These are phyloP conservation scores for Thinocorus orbignyianus DNA, from an alignment of 2,113 vertebrate genomes.

Conservation along the genomic window DNA sequence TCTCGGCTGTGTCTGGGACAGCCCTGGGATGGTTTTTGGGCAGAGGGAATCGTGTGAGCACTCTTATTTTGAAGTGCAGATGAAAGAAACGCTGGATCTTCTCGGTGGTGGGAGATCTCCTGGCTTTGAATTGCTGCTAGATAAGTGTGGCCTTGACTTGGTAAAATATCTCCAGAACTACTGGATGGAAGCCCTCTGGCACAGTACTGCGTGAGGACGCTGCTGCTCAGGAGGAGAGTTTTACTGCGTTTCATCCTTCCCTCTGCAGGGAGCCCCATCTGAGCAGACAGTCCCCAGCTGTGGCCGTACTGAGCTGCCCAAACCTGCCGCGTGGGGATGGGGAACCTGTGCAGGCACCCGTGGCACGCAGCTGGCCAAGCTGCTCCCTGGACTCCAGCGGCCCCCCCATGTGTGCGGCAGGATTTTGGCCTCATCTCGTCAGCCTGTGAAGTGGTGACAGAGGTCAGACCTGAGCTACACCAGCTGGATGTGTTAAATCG, in stretches of 20 bases:
- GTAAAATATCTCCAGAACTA: not conserved
- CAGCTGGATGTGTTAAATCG: not conserved
- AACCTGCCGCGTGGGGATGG: fast-evolving
- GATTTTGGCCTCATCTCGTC: not conserved
- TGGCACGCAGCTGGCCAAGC: fast-evolving
- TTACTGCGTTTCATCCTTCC: not conserved
- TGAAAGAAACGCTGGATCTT: not conserved
- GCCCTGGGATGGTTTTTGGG: not conserved
- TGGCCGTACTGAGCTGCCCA: fast-evolving
- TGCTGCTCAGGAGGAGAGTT: not conserved
- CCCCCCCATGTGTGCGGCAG: not conserved
- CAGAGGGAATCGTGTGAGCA: not conserved
- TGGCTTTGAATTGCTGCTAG: not conserved
- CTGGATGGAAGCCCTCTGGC: not conserved
- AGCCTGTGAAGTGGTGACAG: not conserved
- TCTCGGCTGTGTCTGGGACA: not conserved
- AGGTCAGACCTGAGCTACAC: not conserved
- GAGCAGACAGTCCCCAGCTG: not conserved
- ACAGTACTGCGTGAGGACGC: not conserved
- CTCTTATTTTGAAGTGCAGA: not conserved
- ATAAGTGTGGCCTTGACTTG: not conserved
- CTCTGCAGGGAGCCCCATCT: not conserved
- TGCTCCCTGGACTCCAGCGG: fast-evolving
- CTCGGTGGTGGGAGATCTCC: not conserved
- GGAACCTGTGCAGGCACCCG: not conserved